Conservation (phyloP, 1,140 invertebrate genomes). For the Physella acuta region DNA sequence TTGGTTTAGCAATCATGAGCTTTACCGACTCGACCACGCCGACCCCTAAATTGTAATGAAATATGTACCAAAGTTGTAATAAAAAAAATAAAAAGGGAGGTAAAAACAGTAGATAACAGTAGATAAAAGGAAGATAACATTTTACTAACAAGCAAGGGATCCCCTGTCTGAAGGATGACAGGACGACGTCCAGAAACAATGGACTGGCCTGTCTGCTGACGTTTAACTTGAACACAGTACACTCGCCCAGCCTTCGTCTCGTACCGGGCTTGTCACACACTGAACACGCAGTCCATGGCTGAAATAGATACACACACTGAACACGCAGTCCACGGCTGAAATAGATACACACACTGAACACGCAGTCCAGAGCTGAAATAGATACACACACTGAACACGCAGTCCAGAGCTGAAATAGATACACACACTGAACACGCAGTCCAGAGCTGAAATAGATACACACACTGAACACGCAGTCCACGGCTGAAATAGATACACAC, state of each 20-base stretch:
- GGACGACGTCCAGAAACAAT: slow-evolving; percentile 9
- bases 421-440: too few species aligned
- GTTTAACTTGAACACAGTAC: neutral
- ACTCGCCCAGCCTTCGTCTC: neutral
- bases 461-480: too few species aligned
- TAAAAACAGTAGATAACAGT: too few species aligned
- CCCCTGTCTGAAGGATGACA: neutral
- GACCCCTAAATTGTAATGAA: too few species aligned
- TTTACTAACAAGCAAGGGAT: slow-evolving; percentile 11
- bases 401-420: slow-evolving; percentile 6
- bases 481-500: too few species aligned
- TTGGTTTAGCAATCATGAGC: too few species aligned
- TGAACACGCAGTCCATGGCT: slow-evolving; percentile 15
- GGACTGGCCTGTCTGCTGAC: neutral
- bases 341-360: slow-evolving; percentile 12
- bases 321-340: slow-evolving; percentile 12
- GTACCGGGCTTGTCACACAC: slow-evolving; percentile 14
- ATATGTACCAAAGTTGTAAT: too few species aligned
- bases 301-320: slow-evolving; percentile 4
- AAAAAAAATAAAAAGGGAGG: too few species aligned
- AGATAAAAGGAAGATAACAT: neutral
- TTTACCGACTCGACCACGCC: too few species aligned
- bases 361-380: slow-evolving; percentile 5
- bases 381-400: slow-evolving; percentile 11
- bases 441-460: too few species aligned